These are phyloP conservation scores for Cheilosia variabilis DNA, from an alignment of 2,888 invertebrate genomes.

Conservation along the genomic window DNA sequence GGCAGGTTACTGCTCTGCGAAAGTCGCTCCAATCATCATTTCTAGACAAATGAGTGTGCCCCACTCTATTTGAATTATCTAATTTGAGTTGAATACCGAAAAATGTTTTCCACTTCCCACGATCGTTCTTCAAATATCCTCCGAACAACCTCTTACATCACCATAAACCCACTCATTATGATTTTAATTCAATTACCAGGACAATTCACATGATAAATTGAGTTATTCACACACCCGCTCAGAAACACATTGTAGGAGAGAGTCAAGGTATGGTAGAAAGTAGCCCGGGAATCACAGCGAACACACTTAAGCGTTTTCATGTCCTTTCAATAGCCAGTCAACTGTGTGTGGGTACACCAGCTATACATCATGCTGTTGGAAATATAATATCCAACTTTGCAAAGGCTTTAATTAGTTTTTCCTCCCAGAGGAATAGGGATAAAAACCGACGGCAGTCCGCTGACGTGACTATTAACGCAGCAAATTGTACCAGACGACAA, in stretches of 20 bases:
- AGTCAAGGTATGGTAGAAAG: not conserved
- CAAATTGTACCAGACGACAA: slow-evolving; percentile 7
- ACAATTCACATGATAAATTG: slow-evolving; percentile 44
- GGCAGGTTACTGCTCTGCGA: too few species aligned
- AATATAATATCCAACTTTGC: slow-evolving; percentile 24
- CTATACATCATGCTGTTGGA: not conserved
- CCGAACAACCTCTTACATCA: slow-evolving; percentile 3
- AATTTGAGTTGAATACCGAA: not conserved
- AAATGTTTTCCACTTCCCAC: slow-evolving; percentile 8
- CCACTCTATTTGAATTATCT: not conserved
- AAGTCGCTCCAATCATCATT: too few species aligned
- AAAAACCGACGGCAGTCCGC: not conserved
- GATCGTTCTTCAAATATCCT: slow-evolving; percentile 1
- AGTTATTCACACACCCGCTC: slow-evolving; percentile 33
- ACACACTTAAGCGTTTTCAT: not conserved
- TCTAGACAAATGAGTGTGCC: too few species aligned
- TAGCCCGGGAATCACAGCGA: not conserved
- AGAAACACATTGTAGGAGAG: not conserved
- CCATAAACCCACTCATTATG: slow-evolving; percentile 29
- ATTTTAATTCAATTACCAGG: slow-evolving; percentile 47
- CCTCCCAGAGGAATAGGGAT: not conserved
- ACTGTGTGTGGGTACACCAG: not conserved
- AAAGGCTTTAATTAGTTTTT: slow-evolving; percentile 43
- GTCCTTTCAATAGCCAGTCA: not conserved
- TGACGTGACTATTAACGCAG: slow-evolving; percentile 8